Conservation (phyloP, 2,113 vertebrate species). For the Erythrocercus mccallii region DNA sequence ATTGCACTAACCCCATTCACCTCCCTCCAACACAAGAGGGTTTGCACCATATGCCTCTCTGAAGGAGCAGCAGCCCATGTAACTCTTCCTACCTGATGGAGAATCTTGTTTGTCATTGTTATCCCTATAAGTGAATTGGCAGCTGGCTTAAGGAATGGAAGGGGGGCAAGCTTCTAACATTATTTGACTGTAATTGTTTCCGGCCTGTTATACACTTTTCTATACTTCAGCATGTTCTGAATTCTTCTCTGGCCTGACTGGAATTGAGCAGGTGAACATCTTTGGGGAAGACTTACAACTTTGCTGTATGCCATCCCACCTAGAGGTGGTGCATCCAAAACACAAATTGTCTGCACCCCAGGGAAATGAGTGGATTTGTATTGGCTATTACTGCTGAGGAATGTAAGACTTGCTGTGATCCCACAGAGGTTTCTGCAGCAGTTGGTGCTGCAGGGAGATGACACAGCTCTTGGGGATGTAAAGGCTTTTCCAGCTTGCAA, state of each 20-base stretch:
- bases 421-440: not conserved
- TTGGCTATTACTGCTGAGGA: not conserved
- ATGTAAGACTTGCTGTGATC: not conserved
- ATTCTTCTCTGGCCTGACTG: not conserved
- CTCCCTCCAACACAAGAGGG: not conserved
- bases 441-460: not conserved
- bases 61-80: not conserved
- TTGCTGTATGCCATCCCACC: not conserved
- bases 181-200: not conserved
- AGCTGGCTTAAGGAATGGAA: not conserved
- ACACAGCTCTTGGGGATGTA: not conserved
- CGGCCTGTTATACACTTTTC: not conserved
- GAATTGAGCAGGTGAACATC: not conserved
- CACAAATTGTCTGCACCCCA: not conserved
- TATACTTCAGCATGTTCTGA: not conserved
- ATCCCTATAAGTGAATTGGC: not conserved
- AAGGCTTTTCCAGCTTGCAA: not conserved
- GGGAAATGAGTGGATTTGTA: not conserved
- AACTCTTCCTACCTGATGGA: not conserved
- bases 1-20: not conserved
- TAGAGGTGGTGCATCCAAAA: not conserved
- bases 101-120: not conserved
- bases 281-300: not conserved
- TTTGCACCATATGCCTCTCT: not conserved
- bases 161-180: not conserved